phyloP scores from a whole-genome alignment of 2,113 vertebrate species.

The Struthidea cinerea region DNA sequence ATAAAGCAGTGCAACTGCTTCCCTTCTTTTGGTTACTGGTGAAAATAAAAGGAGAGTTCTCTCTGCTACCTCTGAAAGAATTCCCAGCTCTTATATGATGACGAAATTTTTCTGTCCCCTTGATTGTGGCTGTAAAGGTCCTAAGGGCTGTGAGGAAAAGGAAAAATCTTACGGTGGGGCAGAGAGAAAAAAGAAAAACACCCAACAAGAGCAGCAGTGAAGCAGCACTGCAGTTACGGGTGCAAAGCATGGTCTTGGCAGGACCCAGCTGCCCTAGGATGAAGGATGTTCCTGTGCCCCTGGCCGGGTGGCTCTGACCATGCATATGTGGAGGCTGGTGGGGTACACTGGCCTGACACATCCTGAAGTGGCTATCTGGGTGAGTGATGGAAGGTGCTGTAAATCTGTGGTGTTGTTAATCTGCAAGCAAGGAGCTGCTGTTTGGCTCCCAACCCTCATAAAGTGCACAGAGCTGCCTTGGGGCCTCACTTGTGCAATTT shows the following conservation, averaged over 20 bases:
- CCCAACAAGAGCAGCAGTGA: not conserved
- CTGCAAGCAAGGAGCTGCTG: not conserved
- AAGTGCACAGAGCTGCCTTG: not conserved
- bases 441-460: not conserved
- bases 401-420: not conserved
- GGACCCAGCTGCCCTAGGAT: not conserved
- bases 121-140: not conserved
- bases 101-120: not conserved
- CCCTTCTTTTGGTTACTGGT: not conserved
- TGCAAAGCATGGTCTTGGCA: not conserved
- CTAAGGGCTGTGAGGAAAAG: not conserved
- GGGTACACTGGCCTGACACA: too few species aligned
- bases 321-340: not conserved
- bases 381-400: not conserved
- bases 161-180: not conserved
- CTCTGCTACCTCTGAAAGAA: not conserved
- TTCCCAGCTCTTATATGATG: not conserved
- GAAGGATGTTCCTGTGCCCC: not conserved
- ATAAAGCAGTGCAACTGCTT: not conserved
- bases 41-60: not conserved
- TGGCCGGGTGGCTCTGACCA: not conserved
- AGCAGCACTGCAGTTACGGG: fast-evolving
- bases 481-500: not conserved
- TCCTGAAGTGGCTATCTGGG: not conserved
- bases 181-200: not conserved